Base-by-base conservation (phyloP, 1,140 invertebrate species). In the Limonius californicus region DNA sequence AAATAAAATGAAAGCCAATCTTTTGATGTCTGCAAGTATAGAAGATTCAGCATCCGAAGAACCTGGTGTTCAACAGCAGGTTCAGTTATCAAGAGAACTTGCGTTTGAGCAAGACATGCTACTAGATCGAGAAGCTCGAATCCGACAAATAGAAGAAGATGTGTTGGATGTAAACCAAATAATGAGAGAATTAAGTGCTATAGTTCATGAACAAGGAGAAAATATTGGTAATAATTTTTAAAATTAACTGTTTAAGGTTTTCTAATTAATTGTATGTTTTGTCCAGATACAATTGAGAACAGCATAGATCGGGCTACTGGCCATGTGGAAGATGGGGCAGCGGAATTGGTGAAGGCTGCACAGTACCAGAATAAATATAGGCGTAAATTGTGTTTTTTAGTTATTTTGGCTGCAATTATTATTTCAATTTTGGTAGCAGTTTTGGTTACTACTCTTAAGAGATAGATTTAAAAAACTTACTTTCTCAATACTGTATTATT, bases 81-180 rank as follows among this genome's bases (percentile, higher is more conserved):
- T 80, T 20, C 76, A 80, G 65, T 73, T 82, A 42, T 74, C 83
- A 59, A 78, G 81, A 54, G 77, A 83, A 43, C 77, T 92, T 12
- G 86, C 90, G 73, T 91, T 91, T 77, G 87, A 91, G 75, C 85
- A 87, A 62, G 88, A 86, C 59, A 81, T 92, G 79, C 69, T 90
- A 39, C 65, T 88, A 19, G 90, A 92, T 63, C 82, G 87, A 35
- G 88, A 91, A 68, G 82, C 86, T 16, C 83, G 87, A 72, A 84
- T 92, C 60, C 83, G 82, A 64, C 81, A 85, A 72, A 90, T 92
- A 47, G 90, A 96, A 79, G 84, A 85, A 2, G 90, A 96, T 75
- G 89, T 97, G 58, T 77, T 92, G 57, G 93, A 96, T 77, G 89
- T 96, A 0, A 95, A 95, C 77, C 86, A 92, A 75, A 95, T 97